These are phyloP conservation scores for Eira barbara DNA, from an alignment of 2,113 vertebrate genomes.

Conservation along the genomic window DNA sequence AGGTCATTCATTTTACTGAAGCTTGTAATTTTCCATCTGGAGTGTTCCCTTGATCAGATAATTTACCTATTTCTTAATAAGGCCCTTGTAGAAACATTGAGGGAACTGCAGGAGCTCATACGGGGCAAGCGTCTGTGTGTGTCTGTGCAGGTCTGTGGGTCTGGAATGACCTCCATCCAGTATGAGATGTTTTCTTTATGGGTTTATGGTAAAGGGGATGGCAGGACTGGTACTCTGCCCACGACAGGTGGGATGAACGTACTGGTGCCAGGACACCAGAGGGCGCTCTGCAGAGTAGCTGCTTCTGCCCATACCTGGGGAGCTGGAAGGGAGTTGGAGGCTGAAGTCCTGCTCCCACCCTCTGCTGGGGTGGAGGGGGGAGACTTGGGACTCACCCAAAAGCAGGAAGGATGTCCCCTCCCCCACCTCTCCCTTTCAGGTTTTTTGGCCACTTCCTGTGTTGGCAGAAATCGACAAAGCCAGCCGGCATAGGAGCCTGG, in stretches of 20 bases:
- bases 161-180: neutral
- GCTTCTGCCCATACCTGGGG: neutral
- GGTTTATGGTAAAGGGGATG: neutral
- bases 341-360: neutral
- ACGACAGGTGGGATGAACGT: too few relatives aligned
- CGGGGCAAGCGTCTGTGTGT: neutral
- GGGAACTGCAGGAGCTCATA: neutral
- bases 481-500: too few relatives aligned
- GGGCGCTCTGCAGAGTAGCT: neutral
- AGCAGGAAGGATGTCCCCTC: too few relatives aligned
- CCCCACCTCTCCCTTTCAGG: too few relatives aligned
- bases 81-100: neutral
- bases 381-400: too few relatives aligned
- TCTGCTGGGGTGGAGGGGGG: too few relatives aligned
- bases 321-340: neutral
- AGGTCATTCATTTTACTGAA: neutral
- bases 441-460: too few relatives aligned
- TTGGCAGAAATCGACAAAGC: too few relatives aligned
- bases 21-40: conserved; percentile 4
- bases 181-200: neutral
- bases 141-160: neutral
- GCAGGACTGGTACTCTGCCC: too few relatives aligned
- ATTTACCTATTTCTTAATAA: neutral
- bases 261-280: neutral
- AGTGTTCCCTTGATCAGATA: neutral